phyloP scores from a whole-genome alignment of 2,888 invertebrate species.

The Hypolimnas misippus region DNA sequence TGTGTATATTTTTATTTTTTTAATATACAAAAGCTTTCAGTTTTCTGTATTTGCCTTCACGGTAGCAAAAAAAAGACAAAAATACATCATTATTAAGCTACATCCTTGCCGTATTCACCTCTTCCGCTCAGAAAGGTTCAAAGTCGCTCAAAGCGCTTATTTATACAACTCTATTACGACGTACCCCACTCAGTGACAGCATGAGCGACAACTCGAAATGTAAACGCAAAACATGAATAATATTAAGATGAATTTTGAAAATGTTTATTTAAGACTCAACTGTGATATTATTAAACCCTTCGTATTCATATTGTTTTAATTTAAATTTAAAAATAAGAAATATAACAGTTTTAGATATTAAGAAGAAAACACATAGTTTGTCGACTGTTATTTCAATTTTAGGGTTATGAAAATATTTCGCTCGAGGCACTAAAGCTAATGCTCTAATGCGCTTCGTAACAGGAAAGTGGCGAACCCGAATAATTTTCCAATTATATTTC shows the following conservation, averaged over 20 bases:
- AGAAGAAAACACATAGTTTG: neutral
- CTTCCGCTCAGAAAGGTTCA: neutral
- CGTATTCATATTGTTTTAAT: no score
- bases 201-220: neutral
- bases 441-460: slow-evolving; percentile 51
- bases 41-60: neutral
- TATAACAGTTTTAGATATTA: neutral
- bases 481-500: slow-evolving; percentile 84
- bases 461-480: slow-evolving; percentile 74
- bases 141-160: slow-evolving; percentile 1
- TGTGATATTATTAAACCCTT: no score
- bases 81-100: neutral
- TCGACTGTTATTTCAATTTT: slow-evolving; percentile 42
- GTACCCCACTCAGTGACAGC: neutral
- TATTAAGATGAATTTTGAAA: neutral
- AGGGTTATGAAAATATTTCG: slow-evolving; percentile 36
- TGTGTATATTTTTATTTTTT: no score
- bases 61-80: neutral
- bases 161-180: slow-evolving; percentile 3
- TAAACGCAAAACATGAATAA: neutral
- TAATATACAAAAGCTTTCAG: neutral
- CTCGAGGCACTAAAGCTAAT: slow-evolving; percentile 46
- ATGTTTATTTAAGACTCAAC: neutral
- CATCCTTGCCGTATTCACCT: neutral
- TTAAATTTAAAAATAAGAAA: no score